Evolutionary conservation across 2,113 vertebrate genomes (phyloP).

Genomic region (Alethe diademata): DNA sequence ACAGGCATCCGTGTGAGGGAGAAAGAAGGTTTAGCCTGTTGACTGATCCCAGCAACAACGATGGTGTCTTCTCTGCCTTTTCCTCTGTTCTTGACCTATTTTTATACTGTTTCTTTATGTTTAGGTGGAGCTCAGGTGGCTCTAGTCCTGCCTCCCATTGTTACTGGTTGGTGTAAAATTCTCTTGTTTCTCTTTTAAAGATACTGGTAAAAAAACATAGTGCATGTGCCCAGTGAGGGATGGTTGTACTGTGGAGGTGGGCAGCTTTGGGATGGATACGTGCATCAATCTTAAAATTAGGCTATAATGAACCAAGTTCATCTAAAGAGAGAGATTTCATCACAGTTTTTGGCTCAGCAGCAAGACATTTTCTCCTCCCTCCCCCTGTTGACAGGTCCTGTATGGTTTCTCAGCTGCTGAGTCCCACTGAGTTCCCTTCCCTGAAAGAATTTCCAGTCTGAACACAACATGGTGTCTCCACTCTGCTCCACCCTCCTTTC

Average conservation of each 20-base stretch:
- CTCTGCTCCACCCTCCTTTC: background rate
- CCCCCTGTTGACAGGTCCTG: no score
- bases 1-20: background rate
- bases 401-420: background rate
- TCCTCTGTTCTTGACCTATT: background rate
- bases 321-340: background rate
- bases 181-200: rapidly evolving
- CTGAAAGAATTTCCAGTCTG: background rate
- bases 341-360: background rate
- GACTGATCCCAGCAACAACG: background rate
- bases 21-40: background rate
- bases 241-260: background rate
- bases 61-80: background rate
- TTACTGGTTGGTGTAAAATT: background rate
- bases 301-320: background rate
- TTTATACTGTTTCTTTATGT: background rate
- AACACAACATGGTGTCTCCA: rapidly evolving
- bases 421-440: rapidly evolving
- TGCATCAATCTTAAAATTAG: background rate
- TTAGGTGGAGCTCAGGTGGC: background rate
- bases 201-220: rapidly evolving
- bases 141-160: background rate
- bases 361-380: background rate
- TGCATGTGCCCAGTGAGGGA: background rate
- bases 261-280: background rate